phyloP scores from a whole-genome alignment of 2,113 vertebrate genomes.

The Rhynchopsitta pachyrhyncha region DNA sequence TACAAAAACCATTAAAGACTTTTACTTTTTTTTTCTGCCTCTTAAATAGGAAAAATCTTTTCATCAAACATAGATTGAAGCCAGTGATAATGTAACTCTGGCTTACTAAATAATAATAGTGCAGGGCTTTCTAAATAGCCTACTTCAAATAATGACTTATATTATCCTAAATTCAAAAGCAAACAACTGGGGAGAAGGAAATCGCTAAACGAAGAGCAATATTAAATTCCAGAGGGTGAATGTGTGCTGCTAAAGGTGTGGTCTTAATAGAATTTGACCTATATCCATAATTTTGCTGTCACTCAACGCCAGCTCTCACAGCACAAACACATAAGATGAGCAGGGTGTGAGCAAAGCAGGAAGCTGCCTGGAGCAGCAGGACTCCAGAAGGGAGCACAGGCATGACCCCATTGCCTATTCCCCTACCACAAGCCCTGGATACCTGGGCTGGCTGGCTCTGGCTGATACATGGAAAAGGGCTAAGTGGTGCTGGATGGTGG shows the following conservation, averaged over 20 bases:
- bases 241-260: slow-evolving; percentile 45
- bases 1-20: slow-evolving; percentile 71
- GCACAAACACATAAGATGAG: neutral
- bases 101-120: slow-evolving; percentile 70
- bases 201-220: slow-evolving; percentile 53
- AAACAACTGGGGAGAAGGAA: slow-evolving; percentile 64
- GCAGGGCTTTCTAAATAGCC: slow-evolving; percentile 65
- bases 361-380: neutral
- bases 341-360: neutral
- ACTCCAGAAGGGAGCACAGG: neutral
- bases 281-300: slow-evolving; percentile 58
- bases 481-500: neutral
- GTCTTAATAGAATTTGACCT: slow-evolving; percentile 54
- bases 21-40: slow-evolving; percentile 39
- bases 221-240: slow-evolving; percentile 62
- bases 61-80: slow-evolving; percentile 71
- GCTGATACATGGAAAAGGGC: neutral
- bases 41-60: slow-evolving; percentile 72
- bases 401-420: neutral
- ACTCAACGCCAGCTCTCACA: neutral
- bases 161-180: slow-evolving; percentile 70
- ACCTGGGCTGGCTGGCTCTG: neutral
- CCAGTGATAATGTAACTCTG: slow-evolving; percentile 64
- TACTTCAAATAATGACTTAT: slow-evolving; percentile 69
- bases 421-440: neutral